phyloP scores from a whole-genome alignment of 2,888 invertebrate species.

The Leucophenga montana region DNA sequence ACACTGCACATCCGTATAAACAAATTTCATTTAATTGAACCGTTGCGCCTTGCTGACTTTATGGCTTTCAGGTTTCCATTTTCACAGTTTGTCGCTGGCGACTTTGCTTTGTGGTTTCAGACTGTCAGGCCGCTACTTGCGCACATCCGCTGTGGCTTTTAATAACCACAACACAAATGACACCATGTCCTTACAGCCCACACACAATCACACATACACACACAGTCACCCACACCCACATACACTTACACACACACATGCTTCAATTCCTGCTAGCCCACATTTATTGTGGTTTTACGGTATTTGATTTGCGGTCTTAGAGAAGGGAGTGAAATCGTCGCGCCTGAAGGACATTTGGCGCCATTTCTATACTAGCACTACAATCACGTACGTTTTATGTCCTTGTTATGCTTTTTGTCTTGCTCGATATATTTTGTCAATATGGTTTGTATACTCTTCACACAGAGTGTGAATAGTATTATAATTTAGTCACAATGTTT shows the following conservation, averaged over 20 bases:
- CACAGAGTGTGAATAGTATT: no score
- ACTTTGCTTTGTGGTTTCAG: conserved; percentile 20
- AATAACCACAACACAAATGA: neutral
- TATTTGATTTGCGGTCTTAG: conserved; percentile 3
- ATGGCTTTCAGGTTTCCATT: neutral
- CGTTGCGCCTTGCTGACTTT: neutral
- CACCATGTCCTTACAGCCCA: conserved; percentile 2
- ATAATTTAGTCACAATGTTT: no score
- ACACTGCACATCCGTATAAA: neutral
- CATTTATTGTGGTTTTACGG: neutral
- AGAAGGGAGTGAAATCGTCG: neutral
- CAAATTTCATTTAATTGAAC: neutral
- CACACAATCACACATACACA: conserved; percentile 4
- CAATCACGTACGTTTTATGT: neutral
- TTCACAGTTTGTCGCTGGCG: conserved; percentile 41
- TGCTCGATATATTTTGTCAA: no score
- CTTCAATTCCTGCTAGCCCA: no score
- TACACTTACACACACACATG: neutral
- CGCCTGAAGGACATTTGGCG: conserved; percentile 3
- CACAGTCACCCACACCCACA: neutral
- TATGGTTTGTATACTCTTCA: no score
- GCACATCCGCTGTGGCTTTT: neutral
- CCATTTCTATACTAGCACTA: neutral
- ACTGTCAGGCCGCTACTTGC: neutral
- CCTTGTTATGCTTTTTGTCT: neutral